These are phyloP conservation scores for Lutra lutra DNA, from an alignment of 2,797 vertebrate species.

Conservation along the genomic window DNA sequence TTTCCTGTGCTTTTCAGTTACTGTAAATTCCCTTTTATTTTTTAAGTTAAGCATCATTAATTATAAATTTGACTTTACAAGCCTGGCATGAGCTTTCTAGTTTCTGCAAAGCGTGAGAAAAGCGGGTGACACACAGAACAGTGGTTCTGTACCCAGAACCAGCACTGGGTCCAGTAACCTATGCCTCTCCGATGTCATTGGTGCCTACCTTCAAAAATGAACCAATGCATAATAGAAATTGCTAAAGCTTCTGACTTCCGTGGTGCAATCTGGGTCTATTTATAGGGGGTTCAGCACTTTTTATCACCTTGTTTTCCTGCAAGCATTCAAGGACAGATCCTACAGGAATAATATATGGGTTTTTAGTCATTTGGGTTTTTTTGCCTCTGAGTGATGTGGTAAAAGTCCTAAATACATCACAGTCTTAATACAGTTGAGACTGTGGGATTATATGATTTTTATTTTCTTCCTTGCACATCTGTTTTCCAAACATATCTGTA, in stretches of 20 bases:
- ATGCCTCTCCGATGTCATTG: neutral
- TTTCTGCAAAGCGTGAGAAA: neutral
- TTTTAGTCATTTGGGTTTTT: neutral
- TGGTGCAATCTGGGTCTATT: neutral
- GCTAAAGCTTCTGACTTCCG: neutral
- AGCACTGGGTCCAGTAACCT: neutral
- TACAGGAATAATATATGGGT: neutral
- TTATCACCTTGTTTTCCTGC: neutral
- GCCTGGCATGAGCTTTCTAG: neutral
- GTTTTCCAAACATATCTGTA: neutral
- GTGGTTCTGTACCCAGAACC: neutral
- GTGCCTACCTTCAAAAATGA: neutral
- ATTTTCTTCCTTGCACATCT: neutral
- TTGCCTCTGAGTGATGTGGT: neutral
- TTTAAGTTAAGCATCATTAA: conserved; percentile 30
- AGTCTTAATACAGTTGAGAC: neutral
- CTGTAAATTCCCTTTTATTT: neutral
- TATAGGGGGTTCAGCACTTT: neutral
- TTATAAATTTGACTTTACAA: conserved; percentile 41
- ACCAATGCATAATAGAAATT: neutral
- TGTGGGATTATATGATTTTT: neutral
- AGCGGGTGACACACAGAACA: neutral
- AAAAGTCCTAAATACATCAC: neutral
- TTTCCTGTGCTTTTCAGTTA: neutral
- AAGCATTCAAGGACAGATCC: neutral